Conservation (phyloP, 2,113 vertebrate species). For the Picathartes gymnocephalus region DNA sequence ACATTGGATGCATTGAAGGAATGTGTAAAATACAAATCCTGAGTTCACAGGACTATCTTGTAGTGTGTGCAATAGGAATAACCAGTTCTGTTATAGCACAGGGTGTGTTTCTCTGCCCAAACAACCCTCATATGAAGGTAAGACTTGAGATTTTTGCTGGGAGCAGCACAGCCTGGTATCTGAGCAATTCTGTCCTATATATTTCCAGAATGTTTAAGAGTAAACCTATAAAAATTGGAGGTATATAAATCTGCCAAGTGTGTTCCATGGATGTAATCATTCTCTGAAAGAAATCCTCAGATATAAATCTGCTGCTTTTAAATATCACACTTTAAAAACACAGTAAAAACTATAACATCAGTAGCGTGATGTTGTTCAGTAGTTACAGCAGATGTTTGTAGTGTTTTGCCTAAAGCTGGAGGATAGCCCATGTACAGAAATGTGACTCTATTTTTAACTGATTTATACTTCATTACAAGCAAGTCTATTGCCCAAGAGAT, state of each 20-base stretch:
- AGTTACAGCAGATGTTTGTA: conserved; percentile 11
- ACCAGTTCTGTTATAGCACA: not conserved
- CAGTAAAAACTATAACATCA: not conserved
- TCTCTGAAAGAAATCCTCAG: not conserved
- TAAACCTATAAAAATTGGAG: not conserved
- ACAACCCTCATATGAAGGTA: not conserved
- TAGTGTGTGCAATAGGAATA: not conserved
- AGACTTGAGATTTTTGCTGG: not conserved
- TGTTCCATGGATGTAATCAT: not conserved
- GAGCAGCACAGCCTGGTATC: not conserved
- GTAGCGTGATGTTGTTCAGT: not conserved
- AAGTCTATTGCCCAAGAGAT: conserved; percentile 27
- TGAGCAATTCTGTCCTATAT: not conserved
- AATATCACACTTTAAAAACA: not conserved
- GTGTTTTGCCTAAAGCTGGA: conserved; percentile 35
- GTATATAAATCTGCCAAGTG: not conserved
- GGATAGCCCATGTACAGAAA: conserved; percentile 9
- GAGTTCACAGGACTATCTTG: not conserved
- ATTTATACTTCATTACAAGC: conserved; percentile 61
- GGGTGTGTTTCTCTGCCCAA: not conserved
- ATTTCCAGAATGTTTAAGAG: not conserved
- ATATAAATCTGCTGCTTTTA: not conserved
- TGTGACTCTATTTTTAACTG: conserved; percentile 43
- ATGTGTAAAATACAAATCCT: not conserved
- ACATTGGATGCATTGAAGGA: not conserved